Conservation (phyloP, 2,888 invertebrate species). For the Noctua comes region DNA sequence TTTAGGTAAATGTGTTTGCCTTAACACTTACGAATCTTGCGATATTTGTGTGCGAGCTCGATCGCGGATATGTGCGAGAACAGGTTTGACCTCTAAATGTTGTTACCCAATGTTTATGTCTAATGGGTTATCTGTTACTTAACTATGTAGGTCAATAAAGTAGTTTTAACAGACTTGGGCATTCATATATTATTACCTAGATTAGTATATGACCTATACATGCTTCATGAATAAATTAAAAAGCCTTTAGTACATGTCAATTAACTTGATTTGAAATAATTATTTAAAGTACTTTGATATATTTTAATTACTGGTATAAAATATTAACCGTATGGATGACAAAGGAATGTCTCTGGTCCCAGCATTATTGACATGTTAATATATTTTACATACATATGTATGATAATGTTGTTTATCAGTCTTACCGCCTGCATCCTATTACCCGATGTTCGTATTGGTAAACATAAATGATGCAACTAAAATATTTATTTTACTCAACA, state of each 20-base stretch:
- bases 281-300: not conserved
- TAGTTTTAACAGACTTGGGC: slow-evolving; percentile 45
- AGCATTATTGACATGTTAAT: slow-evolving; percentile 46
- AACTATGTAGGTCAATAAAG: slow-evolving; percentile 73
- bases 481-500: slow-evolving; percentile 32
- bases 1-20: slow-evolving; percentile 72
- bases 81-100: slow-evolving; percentile 83
- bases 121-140: slow-evolving; percentile 75
- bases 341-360: slow-evolving; percentile 43
- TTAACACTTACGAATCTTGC: slow-evolving; percentile 75
- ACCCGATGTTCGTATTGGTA: slow-evolving; percentile 52
- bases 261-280: not conserved
- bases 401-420: slow-evolving; percentile 61
- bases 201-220: not conserved
- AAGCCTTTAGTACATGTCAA: not conserved
- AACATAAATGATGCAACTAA: slow-evolving; percentile 57
- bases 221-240: not conserved
- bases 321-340: slow-evolving; percentile 20
- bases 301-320: slow-evolving; percentile 12
- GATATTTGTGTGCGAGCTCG: slow-evolving; percentile 70
- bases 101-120: slow-evolving; percentile 78
- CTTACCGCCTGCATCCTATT: slow-evolving; percentile 46
- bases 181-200: slow-evolving; percentile 16
- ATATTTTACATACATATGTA: slow-evolving; percentile 14
- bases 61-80: slow-evolving; percentile 81